Evolutionary conservation across 2,888 invertebrate species (phyloP).

Genomic region (Sepioteuthis lessoniana): DNA sequence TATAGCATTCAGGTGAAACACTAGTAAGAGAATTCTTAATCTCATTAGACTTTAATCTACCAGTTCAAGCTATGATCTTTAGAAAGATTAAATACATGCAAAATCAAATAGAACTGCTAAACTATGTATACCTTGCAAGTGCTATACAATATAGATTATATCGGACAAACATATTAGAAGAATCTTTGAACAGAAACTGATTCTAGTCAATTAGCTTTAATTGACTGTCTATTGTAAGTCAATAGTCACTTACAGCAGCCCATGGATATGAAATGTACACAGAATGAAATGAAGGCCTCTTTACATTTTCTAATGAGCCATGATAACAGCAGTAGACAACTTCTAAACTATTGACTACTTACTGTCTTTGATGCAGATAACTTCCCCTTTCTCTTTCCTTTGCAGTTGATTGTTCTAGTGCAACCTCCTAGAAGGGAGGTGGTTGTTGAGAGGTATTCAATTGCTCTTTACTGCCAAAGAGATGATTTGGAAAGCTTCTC

Average conservation of each 20-base stretch:
- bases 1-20: too few relatives aligned
- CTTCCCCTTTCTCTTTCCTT: conserved; percentile 2
- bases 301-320: neutral
- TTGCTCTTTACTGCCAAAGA: too few relatives aligned
- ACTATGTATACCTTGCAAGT: neutral
- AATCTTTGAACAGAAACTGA: neutral
- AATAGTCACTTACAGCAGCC: neutral
- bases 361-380: neutral
- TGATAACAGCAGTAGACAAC: neutral
- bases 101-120: too few relatives aligned
- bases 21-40: too few relatives aligned
- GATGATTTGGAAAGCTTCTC: too few relatives aligned
- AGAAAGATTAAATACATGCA: too few relatives aligned
- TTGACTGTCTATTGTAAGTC: neutral
- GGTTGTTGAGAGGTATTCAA: too few relatives aligned
- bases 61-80: too few relatives aligned
- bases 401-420: neutral
- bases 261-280: neutral
- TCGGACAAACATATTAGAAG: neutral
- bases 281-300: neutral
- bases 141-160: neutral
- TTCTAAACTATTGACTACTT: neutral
- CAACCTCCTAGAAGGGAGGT: neutral
- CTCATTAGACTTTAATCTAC: too few relatives aligned
- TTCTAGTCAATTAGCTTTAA: neutral